Percentiles rank a stretch among this genome's conserved stretches.
These are phyloP conservation scores for Aphis craccivora DNA, from an alignment of 1,140 invertebrate species.

Conservation along the genomic window DNA sequence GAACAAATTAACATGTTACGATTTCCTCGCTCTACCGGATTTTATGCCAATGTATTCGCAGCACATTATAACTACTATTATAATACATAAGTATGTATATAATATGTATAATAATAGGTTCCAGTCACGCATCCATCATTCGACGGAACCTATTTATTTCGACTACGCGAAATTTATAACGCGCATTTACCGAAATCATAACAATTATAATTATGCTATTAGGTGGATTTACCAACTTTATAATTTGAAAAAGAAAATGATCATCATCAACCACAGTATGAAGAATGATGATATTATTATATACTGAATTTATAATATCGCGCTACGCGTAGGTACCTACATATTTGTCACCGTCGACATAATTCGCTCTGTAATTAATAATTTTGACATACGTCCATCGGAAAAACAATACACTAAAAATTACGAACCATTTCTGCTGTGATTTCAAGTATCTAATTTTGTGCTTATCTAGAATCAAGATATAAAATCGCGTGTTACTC, in stretches of 20 bases:
- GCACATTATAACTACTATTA: not conserved
- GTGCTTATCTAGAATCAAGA: too few species aligned
- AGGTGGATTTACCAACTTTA: not conserved
- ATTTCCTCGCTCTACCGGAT: constrained; percentile 31
- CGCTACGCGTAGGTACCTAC: too few species aligned
- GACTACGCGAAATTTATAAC: not conserved
- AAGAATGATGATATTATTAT: not conserved
- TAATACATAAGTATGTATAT: not conserved
- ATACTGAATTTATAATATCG: not conserved
- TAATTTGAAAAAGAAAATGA: not conserved
- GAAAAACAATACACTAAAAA: not conserved
- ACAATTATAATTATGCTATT: not conserved
- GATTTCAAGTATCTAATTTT: not conserved
- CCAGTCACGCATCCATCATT: constrained; percentile 13
- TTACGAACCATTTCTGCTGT: not conserved
- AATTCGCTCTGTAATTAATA: not conserved
- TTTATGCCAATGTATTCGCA: not conserved
- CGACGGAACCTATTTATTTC: not conserved
- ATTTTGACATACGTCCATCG: too few species aligned
- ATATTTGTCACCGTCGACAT: not conserved
- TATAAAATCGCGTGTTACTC: not conserved
- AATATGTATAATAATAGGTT: not conserved
- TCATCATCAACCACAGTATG: not conserved
- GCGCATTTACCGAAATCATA: not conserved
- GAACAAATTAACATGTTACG: constrained; percentile 17